Evolutionary conservation across 2,113 vertebrate species (phyloP).

Genomic region (Ctenodactylus gundi): DNA sequence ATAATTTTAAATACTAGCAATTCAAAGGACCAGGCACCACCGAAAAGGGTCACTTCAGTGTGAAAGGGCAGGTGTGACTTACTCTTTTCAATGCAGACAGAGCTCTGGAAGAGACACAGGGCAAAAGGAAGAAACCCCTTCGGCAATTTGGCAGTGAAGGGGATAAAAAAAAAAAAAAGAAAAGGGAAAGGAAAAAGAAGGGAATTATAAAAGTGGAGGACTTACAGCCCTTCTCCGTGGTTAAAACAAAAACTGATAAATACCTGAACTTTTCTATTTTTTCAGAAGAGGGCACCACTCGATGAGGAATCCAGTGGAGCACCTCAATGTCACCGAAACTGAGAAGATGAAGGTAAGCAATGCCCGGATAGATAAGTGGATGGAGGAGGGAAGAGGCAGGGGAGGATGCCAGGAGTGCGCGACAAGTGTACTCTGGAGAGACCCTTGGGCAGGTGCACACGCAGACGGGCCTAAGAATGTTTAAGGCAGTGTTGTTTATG

Average conservation of each 20-base stretch:
- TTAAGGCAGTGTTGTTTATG: background rate
- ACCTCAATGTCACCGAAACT: background rate
- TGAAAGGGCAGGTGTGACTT: background rate
- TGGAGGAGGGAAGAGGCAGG: rapidly evolving
- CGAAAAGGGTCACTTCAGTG: background rate
- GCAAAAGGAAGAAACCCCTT: background rate
- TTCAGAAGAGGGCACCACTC: background rate
- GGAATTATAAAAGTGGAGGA: background rate
- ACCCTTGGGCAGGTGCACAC: background rate
- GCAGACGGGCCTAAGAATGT: background rate
- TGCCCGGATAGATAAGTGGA: background rate
- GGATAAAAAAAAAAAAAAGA: background rate
- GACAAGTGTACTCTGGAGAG: background rate
- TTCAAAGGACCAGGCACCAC: background rate
- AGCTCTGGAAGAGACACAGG: background rate
- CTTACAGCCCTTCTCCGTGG: background rate
- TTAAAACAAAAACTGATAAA: background rate
- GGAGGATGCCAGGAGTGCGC: background rate
- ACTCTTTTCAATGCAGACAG: background rate
- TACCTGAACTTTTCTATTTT: background rate
- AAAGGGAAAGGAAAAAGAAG: background rate
- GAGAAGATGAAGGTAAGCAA: background rate
- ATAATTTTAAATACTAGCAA: background rate
- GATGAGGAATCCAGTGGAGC: background rate
- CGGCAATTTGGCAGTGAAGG: background rate